Base-by-base conservation (phyloP, 2,113 vertebrate genomes). In the Apaloderma vittatum region DNA sequence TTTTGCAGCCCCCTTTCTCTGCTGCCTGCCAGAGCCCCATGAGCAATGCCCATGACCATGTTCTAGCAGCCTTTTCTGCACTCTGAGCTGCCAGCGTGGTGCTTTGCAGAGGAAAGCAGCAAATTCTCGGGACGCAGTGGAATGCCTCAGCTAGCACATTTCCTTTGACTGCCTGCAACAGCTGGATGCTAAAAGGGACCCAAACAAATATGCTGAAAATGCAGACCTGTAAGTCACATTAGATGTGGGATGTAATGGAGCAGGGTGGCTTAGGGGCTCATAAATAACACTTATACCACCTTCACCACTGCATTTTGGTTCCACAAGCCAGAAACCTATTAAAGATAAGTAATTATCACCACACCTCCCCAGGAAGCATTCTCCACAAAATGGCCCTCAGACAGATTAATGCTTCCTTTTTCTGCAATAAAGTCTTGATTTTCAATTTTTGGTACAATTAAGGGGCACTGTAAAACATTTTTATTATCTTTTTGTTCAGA, bases 361-460 rank as follows among this genome's bases (percentile, higher is more conserved):
- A 90, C 48, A 94, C 67, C 67, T 86, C 63, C 27, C 36, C 61
- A 87, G 89, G 88, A 94, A 96, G 65, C 59, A 59, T 96, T 97
- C 94, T 93, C 72, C 84, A 85, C 77, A 86, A 96, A 97, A 97
- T 77, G 90, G 97, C 52, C 94, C 51, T 83, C 88, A 46, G 87
- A 55, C 84, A 98, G 94, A 97, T 96, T 93, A 97, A 97, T 90
- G 81, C 29, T 97, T 95, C 84, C 88, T 94, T 96, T 97, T 96
- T 80, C 75, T 75, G 77, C 92, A 92, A 94, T 97, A 96, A 98
- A 97, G 93, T 95, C 96, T 93, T 85, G 86, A 90, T 95, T 98
- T 97, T 97, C 93, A 97, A 95, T 95, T 98, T 97, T 95, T 94
- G 54, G 84, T 90, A 94, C 80, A 32, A 98, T 97, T 97, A 97